Conservation (phyloP, 1,140 invertebrate species). For the Aphelinus certus region DNA sequence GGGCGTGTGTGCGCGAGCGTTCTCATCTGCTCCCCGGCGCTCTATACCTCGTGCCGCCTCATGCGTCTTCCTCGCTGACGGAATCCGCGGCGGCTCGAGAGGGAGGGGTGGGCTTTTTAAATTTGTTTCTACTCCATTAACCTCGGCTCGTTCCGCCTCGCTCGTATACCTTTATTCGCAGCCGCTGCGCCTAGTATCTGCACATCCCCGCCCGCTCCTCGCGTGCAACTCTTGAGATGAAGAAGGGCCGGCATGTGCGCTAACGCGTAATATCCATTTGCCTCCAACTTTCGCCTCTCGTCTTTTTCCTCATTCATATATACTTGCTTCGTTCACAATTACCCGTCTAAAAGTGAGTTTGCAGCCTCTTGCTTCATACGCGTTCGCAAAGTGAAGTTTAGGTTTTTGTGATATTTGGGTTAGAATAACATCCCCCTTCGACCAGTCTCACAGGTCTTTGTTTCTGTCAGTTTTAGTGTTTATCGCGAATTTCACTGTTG, state of each 20-base stretch:
- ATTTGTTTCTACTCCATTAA: slow-evolving; percentile 59
- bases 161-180: too few species aligned
- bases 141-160: slow-evolving; percentile 41
- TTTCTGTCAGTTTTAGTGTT: too few species aligned
- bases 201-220: background rate
- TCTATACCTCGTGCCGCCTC: background rate
- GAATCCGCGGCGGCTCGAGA: slow-evolving; percentile 3
- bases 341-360: too few species aligned
- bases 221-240: slow-evolving; percentile 25
- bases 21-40: background rate
- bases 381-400: too few species aligned
- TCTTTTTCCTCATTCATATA: background rate
- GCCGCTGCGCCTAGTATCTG: slow-evolving; percentile 11
- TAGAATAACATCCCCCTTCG: too few species aligned
- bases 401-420: too few species aligned
- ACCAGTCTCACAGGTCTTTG: too few species aligned
- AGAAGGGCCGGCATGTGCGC: slow-evolving; percentile 27
- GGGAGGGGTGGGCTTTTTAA: slow-evolving; percentile 46
- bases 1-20: background rate
- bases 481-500: too few species aligned
- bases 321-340: background rate
- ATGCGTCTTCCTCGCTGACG: background rate
- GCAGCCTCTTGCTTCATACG: too few species aligned
- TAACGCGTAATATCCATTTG: slow-evolving; percentile 33
- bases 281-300: background rate